Evolutionary conservation across 2,797 vertebrate species (phyloP).

Genomic region (Acestrorhynchus altus): DNA sequence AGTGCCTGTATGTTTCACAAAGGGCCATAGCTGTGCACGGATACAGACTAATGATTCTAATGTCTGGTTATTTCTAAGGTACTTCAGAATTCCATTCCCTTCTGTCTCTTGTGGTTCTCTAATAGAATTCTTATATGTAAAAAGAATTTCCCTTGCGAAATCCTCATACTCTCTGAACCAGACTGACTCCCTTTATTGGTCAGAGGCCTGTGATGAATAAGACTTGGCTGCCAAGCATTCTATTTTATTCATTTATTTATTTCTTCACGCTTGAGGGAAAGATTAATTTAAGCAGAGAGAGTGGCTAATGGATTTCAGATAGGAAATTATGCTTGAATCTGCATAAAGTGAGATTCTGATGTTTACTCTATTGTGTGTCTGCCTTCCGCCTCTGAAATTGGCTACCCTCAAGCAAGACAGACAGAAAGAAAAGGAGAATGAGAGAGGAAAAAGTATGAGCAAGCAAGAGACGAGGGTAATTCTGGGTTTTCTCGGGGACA

Average conservation of each 20-base stretch:
- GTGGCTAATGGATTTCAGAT: conserved; percentile 65
- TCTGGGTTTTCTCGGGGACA: conserved; percentile 26
- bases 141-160: conserved; percentile 25
- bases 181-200: conserved; percentile 41
- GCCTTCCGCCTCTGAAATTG: conserved; percentile 54
- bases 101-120: conserved; percentile 16
- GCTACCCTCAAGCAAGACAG: conserved; percentile 44
- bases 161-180: conserved; percentile 35
- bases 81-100: conserved; percentile 31
- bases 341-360: conserved; percentile 64
- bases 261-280: conserved; percentile 55
- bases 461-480: conserved; percentile 22
- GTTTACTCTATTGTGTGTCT: conserved; percentile 58
- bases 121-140: conserved; percentile 31
- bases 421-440: conserved; percentile 21
- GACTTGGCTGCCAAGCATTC: conserved; percentile 38
- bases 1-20: not conserved
- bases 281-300: conserved; percentile 64
- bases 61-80: conserved; percentile 34
- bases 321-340: conserved; percentile 61
- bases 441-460: not conserved
- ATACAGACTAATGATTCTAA: conserved; percentile 39
- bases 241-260: conserved; percentile 36
- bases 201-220: conserved; percentile 53
- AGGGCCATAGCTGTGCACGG: conserved; percentile 18